phyloP scores from a whole-genome alignment of 2,113 vertebrate species.

The Trochalopteron elliotii region DNA sequence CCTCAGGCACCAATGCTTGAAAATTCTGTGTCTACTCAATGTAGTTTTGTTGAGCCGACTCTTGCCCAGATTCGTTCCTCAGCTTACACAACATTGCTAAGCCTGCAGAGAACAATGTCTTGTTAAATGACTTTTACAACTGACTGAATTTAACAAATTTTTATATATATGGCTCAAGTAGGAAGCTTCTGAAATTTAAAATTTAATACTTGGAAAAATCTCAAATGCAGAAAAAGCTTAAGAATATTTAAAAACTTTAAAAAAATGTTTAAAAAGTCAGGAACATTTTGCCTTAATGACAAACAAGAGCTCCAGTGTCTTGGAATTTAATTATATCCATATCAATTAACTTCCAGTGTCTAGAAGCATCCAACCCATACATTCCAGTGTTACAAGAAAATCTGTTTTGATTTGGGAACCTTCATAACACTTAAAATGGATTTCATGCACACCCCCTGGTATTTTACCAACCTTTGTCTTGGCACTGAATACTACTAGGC shows the following conservation, averaged over 20 bases:
- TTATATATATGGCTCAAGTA: background rate
- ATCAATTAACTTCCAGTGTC: background rate
- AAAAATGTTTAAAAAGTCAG: background rate
- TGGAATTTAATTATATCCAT: background rate
- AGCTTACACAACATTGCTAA: background rate
- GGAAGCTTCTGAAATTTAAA: background rate
- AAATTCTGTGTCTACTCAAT: background rate
- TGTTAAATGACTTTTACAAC: background rate
- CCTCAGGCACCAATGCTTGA: background rate
- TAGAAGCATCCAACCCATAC: background rate
- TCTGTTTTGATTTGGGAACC: background rate
- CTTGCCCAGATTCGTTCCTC: background rate
- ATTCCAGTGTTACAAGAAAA: background rate
- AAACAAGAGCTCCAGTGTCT: background rate
- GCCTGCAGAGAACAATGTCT: background rate
- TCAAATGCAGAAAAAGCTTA: background rate
- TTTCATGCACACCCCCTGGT: background rate
- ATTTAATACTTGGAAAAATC: background rate
- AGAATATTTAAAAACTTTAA: background rate
- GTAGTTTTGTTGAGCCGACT: background rate
- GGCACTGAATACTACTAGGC: background rate
- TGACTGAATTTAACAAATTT: background rate
- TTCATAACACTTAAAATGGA: background rate
- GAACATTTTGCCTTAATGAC: background rate
- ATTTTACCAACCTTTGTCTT: slow-evolving; percentile 25